Evolutionary conservation across 2,797 vertebrate species (phyloP).

Genomic region (Merluccius polli): DNA sequence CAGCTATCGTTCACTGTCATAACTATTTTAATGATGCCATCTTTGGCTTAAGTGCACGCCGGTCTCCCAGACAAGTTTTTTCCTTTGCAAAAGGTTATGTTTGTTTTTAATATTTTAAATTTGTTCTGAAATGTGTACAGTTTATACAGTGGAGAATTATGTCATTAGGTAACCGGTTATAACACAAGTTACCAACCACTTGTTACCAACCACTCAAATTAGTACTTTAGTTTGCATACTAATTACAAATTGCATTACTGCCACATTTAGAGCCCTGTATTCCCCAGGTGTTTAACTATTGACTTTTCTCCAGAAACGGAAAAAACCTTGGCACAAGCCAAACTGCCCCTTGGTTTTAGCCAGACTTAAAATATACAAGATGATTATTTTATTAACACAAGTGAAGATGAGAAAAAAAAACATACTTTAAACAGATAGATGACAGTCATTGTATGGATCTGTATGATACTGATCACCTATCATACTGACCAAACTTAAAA

Average conservation of each 20-base stretch:
- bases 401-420: neutral
- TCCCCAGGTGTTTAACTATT: too few relatives aligned
- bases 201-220: neutral
- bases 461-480: neutral
- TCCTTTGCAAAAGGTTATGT: neutral
- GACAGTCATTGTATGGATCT: neutral
- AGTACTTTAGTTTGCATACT: neutral
- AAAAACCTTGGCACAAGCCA: neutral
- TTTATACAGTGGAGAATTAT: neutral
- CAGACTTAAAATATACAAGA: neutral
- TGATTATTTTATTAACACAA: neutral
- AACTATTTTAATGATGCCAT: neutral
- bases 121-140: neutral
- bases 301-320: too few relatives aligned
- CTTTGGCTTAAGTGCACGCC: neutral
- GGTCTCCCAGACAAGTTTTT: neutral
- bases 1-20: neutral
- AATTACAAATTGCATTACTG: neutral
- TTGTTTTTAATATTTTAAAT: neutral
- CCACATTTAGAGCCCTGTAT: too few relatives aligned
- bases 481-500: neutral
- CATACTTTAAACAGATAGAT: neutral
- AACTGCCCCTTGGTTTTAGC: neutral
- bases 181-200: neutral
- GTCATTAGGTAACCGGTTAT: neutral